These are phyloP conservation scores for Tragelaphus eurycerus DNA, from an alignment of 2,797 vertebrate genomes.

Conservation along the genomic window DNA sequence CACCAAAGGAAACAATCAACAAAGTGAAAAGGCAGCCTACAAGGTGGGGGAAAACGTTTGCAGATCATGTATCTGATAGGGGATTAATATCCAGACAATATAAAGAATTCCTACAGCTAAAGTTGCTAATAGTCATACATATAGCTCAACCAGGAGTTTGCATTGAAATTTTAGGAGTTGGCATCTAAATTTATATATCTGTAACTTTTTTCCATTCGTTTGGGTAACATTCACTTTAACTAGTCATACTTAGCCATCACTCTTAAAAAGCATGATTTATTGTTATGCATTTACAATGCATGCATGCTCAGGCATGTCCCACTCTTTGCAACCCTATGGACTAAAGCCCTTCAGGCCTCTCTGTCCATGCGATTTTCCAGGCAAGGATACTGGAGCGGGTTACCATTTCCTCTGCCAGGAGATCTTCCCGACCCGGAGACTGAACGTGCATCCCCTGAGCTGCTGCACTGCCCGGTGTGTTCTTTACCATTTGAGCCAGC, in stretches of 20 bases:
- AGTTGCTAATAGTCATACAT: neutral
- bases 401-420: neutral
- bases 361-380: neutral
- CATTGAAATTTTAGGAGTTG: neutral
- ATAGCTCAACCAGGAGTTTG: neutral
- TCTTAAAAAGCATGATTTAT: constrained; percentile 8
- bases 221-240: neutral
- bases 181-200: neutral
- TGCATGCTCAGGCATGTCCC: neutral
- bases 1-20: neutral
- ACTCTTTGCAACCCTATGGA: neutral
- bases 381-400: neutral
- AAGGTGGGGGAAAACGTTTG: neutral
- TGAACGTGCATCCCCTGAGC: neutral
- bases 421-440: neutral
- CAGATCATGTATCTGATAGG: neutral
- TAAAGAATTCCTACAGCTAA: neutral
- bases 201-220: neutral
- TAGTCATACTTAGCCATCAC: neutral
- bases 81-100: neutral
- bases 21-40: neutral
- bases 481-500: neutral
- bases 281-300: neutral
- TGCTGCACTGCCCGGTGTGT: neutral
- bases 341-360: neutral